These are phyloP conservation scores for Bufo gargarizans DNA, from an alignment of 2,113 vertebrate genomes.

Conservation along the genomic window DNA sequence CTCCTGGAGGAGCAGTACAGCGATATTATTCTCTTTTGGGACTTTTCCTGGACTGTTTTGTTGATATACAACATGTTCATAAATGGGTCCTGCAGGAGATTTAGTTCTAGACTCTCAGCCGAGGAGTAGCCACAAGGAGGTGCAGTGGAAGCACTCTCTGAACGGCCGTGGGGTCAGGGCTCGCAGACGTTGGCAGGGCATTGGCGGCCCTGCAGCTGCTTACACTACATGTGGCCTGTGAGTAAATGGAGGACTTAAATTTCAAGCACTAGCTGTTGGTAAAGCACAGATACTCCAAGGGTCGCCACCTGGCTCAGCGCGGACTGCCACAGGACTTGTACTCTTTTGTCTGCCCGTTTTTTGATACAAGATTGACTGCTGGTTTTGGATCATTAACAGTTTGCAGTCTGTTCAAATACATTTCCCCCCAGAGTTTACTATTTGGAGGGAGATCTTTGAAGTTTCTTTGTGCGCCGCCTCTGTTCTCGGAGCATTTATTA, in stretches of 20 bases:
- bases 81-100: background rate
- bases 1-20: too few species aligned
- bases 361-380: slow-evolving; percentile 36
- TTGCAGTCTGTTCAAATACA: slow-evolving; percentile 39
- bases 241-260: slow-evolving; percentile 27
- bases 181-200: slow-evolving; percentile 47
- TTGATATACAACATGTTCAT: background rate
- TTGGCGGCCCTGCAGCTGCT: slow-evolving; percentile 40
- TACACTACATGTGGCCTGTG: slow-evolving; percentile 48
- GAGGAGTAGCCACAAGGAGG: background rate
- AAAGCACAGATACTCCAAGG: slow-evolving; percentile 35
- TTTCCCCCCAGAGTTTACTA: slow-evolving; percentile 32
- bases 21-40: too few species aligned
- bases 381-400: slow-evolving; percentile 53
- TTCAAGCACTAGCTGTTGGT: slow-evolving; percentile 45
- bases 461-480: slow-evolving; percentile 21
- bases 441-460: slow-evolving; percentile 23
- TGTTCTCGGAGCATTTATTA: slow-evolving; percentile 17
- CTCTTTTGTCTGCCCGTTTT: slow-evolving; percentile 48
- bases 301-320: slow-evolving; percentile 49
- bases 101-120: too few species aligned
- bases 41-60: background rate
- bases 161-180: slow-evolving; percentile 8
- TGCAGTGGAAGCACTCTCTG: background rate
- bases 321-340: slow-evolving; percentile 27